Evolutionary conservation across 2,113 vertebrate species (phyloP), one percentile per base, ranked within the genome.

Genomic region (Neopipo cinnamomea): DNA sequence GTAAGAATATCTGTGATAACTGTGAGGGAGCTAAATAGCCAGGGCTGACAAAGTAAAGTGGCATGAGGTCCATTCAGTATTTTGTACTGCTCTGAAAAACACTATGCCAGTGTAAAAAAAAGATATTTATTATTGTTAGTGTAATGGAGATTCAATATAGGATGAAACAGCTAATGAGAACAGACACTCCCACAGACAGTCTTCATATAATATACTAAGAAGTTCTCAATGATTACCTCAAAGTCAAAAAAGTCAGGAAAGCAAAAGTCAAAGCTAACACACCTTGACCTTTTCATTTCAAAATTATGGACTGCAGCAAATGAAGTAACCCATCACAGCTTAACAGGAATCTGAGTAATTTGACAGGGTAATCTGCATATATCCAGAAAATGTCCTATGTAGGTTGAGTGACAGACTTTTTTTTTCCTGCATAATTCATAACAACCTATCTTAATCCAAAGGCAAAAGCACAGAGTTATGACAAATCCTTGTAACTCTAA

Each of bases 301-400:
- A 90, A 68, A 74, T 85, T 68, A 52, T 46, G 11, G 55, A 27
- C n/a, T 81, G 63, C 39, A 86, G 59, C 8, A 95, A 63, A 75
- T 81, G 17, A 88, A 86, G 50, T 47, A 87, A 76, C 4, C 27
- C 24, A 61, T 84, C 50, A 77, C n/a, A 81, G 9, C 0, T 84
- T 91, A 93, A 81, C 19, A 67, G 39, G 55, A 88, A 74, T 81
- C 22, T 75, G 52, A 75, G 61, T 75, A 91, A 94, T 84, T 59
- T 89, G 76, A 74, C 75, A 91, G 61, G 27, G 7, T 90, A 88
- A 78, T 96, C 85, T 88, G 42, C 82, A 81, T 86, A 67, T 49
- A 78, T 75, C 21, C 72, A 93, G 77, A 93, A 91, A 88, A 75
- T 72, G 37, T 89, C 71, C 62, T 62, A 2, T 47, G 83, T 76